phyloP scores from a whole-genome alignment of 2,797 vertebrate genomes.

The Centropyge bicolor region DNA sequence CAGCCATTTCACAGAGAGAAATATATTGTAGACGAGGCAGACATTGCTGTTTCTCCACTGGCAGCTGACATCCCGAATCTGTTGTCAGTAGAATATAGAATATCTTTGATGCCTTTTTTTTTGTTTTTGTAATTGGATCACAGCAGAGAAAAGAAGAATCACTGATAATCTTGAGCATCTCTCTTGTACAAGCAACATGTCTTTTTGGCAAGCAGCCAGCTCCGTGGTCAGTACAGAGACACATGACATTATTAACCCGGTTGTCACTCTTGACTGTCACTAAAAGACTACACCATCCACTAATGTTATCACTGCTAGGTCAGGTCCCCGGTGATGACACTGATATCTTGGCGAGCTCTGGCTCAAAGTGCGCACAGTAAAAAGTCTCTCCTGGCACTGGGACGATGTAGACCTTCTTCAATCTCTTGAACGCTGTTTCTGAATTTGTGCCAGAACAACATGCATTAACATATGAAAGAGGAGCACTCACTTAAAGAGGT shows the following conservation, averaged over 20 bases:
- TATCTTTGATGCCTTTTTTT: neutral
- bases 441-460: slow-evolving; percentile 60
- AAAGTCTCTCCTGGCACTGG: slow-evolving; percentile 41
- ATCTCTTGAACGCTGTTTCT: slow-evolving; percentile 35
- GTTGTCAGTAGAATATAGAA: slow-evolving; percentile 4
- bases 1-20: slow-evolving; percentile 3
- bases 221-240: slow-evolving; percentile 17
- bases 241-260: slow-evolving; percentile 42
- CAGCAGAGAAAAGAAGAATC: neutral
- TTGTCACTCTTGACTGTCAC: slow-evolving; percentile 43
- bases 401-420: slow-evolving; percentile 37
- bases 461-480: slow-evolving; percentile 61
- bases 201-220: slow-evolving; percentile 38
- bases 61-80: neutral
- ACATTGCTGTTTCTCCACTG: slow-evolving; percentile 2
- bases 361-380: slow-evolving; percentile 25
- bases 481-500: slow-evolving; percentile 43
- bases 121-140: neutral
- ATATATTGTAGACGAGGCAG: neutral
- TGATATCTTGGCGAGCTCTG: slow-evolving; percentile 36
- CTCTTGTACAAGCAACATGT: neutral
- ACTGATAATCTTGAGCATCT: slow-evolving; percentile 1
- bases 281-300: slow-evolving; percentile 34
- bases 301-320: slow-evolving; percentile 54
- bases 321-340: slow-evolving; percentile 37